phyloP scores from a whole-genome alignment of 2,888 invertebrate species.

The Ornithoptera alexandrae region DNA sequence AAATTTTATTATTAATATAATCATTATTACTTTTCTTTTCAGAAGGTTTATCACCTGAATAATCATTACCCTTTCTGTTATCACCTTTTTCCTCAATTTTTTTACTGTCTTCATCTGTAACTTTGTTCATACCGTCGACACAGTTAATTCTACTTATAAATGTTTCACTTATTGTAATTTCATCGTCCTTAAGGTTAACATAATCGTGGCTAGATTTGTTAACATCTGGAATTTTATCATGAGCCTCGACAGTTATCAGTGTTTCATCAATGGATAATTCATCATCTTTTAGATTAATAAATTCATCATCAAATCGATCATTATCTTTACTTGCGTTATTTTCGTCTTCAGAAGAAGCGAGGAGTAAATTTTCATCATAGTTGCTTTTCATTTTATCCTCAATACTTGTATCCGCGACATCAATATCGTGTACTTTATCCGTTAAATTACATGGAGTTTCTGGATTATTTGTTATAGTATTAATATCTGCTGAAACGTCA shows the following conservation, averaged over 20 bases:
- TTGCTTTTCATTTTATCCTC: constrained; percentile 45
- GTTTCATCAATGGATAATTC: constrained; percentile 48
- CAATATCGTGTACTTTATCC: constrained; percentile 13
- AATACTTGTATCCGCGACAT: constrained; percentile 32
- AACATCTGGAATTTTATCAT: background rate
- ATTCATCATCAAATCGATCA: constrained; percentile 25
- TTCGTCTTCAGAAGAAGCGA: constrained; percentile 60
- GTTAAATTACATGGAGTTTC: background rate
- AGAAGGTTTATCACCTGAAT: background rate
- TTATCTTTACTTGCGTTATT: constrained; percentile 28
- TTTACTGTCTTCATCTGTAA: background rate
- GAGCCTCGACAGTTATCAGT: constrained; percentile 34
- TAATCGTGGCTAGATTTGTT: constrained; percentile 25
- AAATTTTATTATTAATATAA: background rate
- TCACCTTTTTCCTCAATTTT: background rate
- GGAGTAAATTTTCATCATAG: constrained; percentile 53
- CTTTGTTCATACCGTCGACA: background rate
- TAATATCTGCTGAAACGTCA: constrained; percentile 31
- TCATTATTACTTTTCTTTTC: background rate
- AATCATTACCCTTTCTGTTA: background rate
- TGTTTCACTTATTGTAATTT: constrained; percentile 36
- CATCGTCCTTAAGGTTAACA: constrained; percentile 50
- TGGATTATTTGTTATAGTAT: constrained; percentile 3
- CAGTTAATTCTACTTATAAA: background rate
- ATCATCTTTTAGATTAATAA: constrained; percentile 50